Base-by-base conservation (phyloP, 2,113 vertebrate species). In the Osmerus eperlanus region DNA sequence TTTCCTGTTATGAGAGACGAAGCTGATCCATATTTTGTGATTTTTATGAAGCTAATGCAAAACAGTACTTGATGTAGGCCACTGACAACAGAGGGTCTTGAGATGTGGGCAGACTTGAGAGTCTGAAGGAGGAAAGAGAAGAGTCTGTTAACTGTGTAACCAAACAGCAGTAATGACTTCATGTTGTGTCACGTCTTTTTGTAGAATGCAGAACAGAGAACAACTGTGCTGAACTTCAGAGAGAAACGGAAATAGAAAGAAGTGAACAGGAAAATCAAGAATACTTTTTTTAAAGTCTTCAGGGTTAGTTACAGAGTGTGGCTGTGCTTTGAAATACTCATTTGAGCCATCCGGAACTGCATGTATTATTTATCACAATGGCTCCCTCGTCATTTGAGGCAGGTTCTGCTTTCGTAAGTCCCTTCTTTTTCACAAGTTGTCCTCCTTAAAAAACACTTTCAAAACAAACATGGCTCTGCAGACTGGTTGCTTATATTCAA, bases 251-350 rank as follows among this genome's bases (percentile, higher is more conserved):
- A 65, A 74, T 36, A 75, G 59, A 36, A 18, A 14, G 14, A 73
- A 15, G 68, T 67, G 19, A 14, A 66, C 2, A 72, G 62, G 58
- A 2, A 47, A 29, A 63, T 21, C 41, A 55, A 18, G 4, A 25
- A 21, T 32, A 13, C 73, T 29, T 66, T 55, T 16, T 58, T 77
- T 81, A 74, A 36, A 47, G 41, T 52, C 74, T 55, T 65, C 51
- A 54, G 36, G 53, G 66, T 66, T 61, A 68, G 52, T 73, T 56
- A 47, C 25, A 32, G 25, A 32, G 16, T 73, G 29, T 55, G 28
- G 52, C 52, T 63, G 19, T 41, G 68, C 60, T 79, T 79, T 75
- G 54, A 84, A 83, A 81, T 80, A 65, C 74, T 67, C 51, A 78
- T 67, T 72, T 51, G 64, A 69, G 65, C 64, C 71, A 63, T 65